Conservation (phyloP, 2,797 vertebrate species). For the Danio choprae region DNA sequence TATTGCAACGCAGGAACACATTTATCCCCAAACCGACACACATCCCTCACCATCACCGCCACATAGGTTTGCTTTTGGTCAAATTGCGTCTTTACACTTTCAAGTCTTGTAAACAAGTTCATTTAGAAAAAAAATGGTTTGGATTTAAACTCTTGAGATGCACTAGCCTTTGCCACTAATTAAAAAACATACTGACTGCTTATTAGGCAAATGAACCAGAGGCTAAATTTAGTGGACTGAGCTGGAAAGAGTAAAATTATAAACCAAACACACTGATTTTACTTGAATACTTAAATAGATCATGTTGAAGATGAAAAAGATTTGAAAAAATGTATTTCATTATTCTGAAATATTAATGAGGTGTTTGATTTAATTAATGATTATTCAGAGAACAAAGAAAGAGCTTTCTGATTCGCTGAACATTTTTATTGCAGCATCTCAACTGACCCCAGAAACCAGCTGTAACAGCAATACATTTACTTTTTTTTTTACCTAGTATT, state of each 20-base stretch:
- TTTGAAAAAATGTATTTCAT: neutral
- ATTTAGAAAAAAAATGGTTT: conserved; percentile 35
- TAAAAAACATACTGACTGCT: conserved; percentile 45
- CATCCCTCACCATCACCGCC: neutral
- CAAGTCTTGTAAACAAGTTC: conserved; percentile 36
- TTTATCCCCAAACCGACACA: neutral
- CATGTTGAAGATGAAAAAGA: conserved; percentile 20
- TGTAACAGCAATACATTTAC: neutral
- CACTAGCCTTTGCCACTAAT: conserved; percentile 44
- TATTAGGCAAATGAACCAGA: conserved; percentile 47
- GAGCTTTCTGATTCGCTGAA: neutral
- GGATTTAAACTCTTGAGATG: conserved; percentile 29
- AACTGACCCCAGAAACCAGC: conserved; percentile 4
- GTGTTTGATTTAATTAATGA: conserved; percentile 30
- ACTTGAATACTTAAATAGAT: conserved; percentile 30
- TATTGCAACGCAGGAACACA: neutral
- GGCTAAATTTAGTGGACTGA: conserved; percentile 37
- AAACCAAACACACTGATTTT: conserved; percentile 33
- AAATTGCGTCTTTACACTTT: conserved; percentile 16
- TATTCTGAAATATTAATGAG: conserved; percentile 25
- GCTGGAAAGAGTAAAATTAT: conserved; percentile 36
- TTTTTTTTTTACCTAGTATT: neutral
- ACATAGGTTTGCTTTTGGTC: neutral
- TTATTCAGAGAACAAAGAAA: neutral
- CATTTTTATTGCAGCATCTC: neutral